Conservation (phyloP, 2,797 vertebrate genomes). For the Remorina albescens region DNA sequence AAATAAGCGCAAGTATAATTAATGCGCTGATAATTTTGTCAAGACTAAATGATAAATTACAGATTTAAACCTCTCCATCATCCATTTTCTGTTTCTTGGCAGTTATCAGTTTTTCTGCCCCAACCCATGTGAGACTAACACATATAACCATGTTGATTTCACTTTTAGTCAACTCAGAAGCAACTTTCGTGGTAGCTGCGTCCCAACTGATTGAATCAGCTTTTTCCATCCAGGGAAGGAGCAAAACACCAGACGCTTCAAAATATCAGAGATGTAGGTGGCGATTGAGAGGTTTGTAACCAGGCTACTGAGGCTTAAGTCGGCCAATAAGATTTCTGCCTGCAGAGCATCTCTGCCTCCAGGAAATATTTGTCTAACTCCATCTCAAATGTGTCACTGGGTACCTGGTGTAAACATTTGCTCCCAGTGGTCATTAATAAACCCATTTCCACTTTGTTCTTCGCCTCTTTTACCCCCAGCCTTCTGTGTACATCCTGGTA, state of each 20-base stretch:
- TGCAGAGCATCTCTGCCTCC: constrained; percentile 14
- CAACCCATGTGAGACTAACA: background rate
- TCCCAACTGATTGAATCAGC: background rate
- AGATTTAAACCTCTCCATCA: background rate
- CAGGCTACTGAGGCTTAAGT: background rate
- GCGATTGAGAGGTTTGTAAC: background rate
- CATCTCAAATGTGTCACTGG: background rate
- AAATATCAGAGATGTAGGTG: background rate
- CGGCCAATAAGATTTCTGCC: background rate
- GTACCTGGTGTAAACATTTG: constrained; percentile 14
- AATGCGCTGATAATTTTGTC: background rate
- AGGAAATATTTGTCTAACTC: constrained; percentile 12
- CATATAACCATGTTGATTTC: background rate
- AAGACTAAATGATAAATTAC: background rate
- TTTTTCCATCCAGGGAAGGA: background rate
- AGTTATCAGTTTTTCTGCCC: constrained; percentile 1
- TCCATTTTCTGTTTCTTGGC: background rate
- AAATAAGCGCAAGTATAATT: background rate
- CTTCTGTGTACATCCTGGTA: constrained; percentile 19
- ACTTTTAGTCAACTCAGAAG: background rate
- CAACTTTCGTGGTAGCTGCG: background rate
- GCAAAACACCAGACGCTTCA: background rate
- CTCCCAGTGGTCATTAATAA: constrained; percentile 39
- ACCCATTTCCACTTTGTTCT: constrained; percentile 17
- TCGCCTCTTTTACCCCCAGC: background rate